phyloP scores from a whole-genome alignment of 2,797 vertebrate species.

The Meriones psammophilus region DNA sequence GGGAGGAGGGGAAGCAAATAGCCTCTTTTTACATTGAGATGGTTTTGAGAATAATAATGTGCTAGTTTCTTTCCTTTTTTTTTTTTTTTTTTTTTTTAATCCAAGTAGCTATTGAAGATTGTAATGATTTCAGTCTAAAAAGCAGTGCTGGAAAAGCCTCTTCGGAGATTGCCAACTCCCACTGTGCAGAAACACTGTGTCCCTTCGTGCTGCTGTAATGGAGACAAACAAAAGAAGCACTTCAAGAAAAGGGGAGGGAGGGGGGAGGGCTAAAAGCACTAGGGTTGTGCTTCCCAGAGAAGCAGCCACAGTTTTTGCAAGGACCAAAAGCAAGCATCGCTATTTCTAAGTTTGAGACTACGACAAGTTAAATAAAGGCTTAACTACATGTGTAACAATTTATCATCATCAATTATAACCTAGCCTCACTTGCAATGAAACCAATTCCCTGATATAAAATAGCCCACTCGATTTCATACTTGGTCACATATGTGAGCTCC shows the following conservation, averaged over 20 bases:
- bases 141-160: constrained; percentile 88
- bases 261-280: constrained; percentile 75
- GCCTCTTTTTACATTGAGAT: constrained; percentile 87
- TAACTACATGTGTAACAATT: constrained; percentile 74
- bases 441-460: constrained; percentile 78
- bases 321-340: constrained; percentile 54
- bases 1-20: constrained; percentile 81
- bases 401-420: constrained; percentile 86
- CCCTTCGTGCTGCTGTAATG: constrained; percentile 85
- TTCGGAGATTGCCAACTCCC: constrained; percentile 89
- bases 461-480: constrained; percentile 81
- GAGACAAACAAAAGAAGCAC: constrained; percentile 89
- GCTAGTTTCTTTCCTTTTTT: constrained; percentile 84
- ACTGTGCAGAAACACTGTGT: constrained; percentile 89
- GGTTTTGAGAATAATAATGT: constrained; percentile 90
- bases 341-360: constrained; percentile 65
- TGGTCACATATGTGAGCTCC: constrained; percentile 77
- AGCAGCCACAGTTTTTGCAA: constrained; percentile 75
- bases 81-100: constrained; percentile 85
- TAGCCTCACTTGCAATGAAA: constrained; percentile 83
- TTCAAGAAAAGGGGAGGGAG: constrained; percentile 84
- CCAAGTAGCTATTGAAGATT: constrained; percentile 89
- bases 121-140: constrained; percentile 90
- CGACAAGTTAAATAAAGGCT: constrained; percentile 64
- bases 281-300: constrained; percentile 84